Evolutionary conservation across 2,797 vertebrate species (phyloP).

Genomic region (Pantherophis vulpinus): DNA sequence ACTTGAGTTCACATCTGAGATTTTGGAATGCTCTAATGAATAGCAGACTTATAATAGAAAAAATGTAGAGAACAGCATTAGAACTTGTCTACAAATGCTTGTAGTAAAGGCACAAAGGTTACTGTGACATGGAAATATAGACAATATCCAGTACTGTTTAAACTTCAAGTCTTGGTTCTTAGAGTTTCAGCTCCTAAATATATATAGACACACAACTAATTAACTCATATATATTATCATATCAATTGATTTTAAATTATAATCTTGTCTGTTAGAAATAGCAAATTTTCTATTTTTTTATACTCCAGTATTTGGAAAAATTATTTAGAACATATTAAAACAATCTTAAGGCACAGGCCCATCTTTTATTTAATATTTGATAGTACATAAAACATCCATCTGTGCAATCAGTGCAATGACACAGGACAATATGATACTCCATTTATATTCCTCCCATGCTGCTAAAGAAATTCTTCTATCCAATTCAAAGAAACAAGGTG

Average conservation of each 20-base stretch:
- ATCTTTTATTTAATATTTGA: constrained; percentile 30
- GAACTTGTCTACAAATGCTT: background rate
- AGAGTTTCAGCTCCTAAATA: background rate
- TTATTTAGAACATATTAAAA: constrained; percentile 1
- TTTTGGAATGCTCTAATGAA: background rate
- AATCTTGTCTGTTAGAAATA: background rate
- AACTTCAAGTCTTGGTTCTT: background rate
- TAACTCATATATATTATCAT: background rate
- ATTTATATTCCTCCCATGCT: constrained; percentile 18
- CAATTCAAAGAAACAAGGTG: constrained; percentile 4
- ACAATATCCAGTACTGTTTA: background rate
- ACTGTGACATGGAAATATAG: background rate
- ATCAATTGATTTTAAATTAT: background rate
- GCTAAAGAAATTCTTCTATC: background rate
- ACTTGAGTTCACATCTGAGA: background rate
- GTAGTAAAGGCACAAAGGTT: background rate
- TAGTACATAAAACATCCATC: constrained; percentile 22
- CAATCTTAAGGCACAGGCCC: constrained; percentile 24
- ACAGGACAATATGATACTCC: constrained; percentile 16
- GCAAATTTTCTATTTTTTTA: background rate
- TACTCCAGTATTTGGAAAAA: background rate
- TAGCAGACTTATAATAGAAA: background rate
- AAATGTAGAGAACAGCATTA: background rate
- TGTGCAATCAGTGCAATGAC: constrained; percentile 17
- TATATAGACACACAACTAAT: background rate